Evolutionary conservation across 2,888 invertebrate genomes (phyloP), one percentile per base, ranked within the genome.

Genomic region (Coleophora deauratella): DNA sequence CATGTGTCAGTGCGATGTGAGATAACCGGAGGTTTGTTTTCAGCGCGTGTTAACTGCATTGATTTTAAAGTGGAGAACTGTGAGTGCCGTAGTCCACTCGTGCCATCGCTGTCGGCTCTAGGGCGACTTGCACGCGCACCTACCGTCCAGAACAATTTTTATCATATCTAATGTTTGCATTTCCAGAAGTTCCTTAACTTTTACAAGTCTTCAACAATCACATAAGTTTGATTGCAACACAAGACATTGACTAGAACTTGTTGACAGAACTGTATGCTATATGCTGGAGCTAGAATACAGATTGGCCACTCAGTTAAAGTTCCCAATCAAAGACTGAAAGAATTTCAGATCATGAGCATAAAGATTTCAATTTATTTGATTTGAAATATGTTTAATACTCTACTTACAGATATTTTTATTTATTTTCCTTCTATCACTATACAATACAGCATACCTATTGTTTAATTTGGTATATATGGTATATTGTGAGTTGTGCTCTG

Each of bases 41-140:
- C 86, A 86, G 86, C 86, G 72, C 86, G 86, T 81, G 85, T 86
- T 76, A 86, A 86, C 86, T 85, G 84, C 86, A 84, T 86, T 86
- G 86, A 86, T 86, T 86, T 86, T 84, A 86, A 86, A 81, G 86
- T 86, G 85, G 86, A 86, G 77, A 86, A 86, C 86, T 86, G 86
- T 86, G 86, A 86, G 86, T 85, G 84, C 78, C 71, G 76, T 81
- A 81, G 82, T 66, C 78, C 74, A 71, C 62, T 66, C 69, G 57
- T 69, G 67, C 71, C 80, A 78, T 78, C 69, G 76, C 71, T 80
- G 77, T 78, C 79, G 11, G 31, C 10, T 31, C 75, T 76, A 73
- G 65, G 12, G 28, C 34, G 37, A 27, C 27, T 37, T 43, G 46
- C 43, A 43, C 41, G 62, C 63, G 77, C 80, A 81, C 81, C 69